Evolutionary conservation across 1,140 invertebrate species (phyloP).

Genomic region (Spodoptera frugiperda): DNA sequence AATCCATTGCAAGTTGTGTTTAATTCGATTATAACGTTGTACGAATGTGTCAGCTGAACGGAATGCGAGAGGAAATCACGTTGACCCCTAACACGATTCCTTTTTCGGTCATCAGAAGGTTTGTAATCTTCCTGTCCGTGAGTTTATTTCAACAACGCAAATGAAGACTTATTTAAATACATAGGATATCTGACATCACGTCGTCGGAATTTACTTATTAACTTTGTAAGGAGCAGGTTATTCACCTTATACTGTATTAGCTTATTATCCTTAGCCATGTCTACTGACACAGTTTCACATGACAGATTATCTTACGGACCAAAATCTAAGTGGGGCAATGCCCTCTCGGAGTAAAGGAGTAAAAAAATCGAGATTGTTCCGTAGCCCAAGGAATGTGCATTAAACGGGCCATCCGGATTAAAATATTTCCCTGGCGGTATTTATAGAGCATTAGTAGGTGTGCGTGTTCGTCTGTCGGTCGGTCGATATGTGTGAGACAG

Average conservation of each 20-base stretch:
- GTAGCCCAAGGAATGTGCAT: constrained; percentile 78
- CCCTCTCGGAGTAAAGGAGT: constrained; percentile 56
- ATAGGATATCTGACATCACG: constrained; percentile 50
- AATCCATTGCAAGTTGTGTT: constrained; percentile 72
- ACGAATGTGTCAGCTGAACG: constrained; percentile 76
- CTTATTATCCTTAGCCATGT: constrained; percentile 56
- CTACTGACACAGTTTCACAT: constrained; percentile 68
- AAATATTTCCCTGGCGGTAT: constrained; percentile 83
- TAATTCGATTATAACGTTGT: constrained; percentile 77
- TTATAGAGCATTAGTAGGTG: constrained; percentile 81
- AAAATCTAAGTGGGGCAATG: constrained; percentile 64
- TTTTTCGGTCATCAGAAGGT: constrained; percentile 76
- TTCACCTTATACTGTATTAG: constrained; percentile 49
- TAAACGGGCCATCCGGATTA: constrained; percentile 82
- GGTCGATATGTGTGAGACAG: constrained; percentile 79
- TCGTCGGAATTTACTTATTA: constrained; percentile 42
- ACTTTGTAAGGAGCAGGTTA: constrained; percentile 53
- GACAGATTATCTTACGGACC: constrained; percentile 61
- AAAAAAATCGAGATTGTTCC: constrained; percentile 70
- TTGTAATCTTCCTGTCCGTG: constrained; percentile 69
- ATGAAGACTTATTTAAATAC: constrained; percentile 41
- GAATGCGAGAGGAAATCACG: constrained; percentile 82
- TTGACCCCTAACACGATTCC: constrained; percentile 79
- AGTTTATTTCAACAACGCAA: constrained; percentile 57
- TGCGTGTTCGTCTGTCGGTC: constrained; percentile 76